phyloP scores from a whole-genome alignment of 2,888 invertebrate species.

The Patella ulyssiponensis region DNA sequence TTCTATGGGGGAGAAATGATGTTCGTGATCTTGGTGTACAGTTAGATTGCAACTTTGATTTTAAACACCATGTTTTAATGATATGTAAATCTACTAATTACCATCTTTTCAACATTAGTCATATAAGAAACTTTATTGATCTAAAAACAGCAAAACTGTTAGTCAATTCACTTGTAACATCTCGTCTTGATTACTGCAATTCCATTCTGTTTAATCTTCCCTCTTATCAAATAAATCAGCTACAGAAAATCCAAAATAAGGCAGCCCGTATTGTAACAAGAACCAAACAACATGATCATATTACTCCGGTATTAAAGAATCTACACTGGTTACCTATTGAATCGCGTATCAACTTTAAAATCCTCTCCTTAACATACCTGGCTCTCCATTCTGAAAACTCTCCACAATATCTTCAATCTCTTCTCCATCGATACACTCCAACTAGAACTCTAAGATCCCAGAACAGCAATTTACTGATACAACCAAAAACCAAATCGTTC shows the following conservation, averaged over 20 bases:
- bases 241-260: slow-evolving; percentile 18
- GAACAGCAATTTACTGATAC: no score
- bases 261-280: slow-evolving; percentile 17
- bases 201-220: background rate
- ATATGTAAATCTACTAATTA: no score
- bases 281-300: slow-evolving; percentile 4
- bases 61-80: slow-evolving; percentile 3
- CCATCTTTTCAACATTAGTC: slow-evolving; percentile 15
- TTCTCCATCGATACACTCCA: no score
- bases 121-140: background rate
- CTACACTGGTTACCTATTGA: slow-evolving; percentile 17
- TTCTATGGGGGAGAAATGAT: background rate
- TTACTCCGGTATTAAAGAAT: slow-evolving; percentile 11
- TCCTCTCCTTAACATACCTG: no score
- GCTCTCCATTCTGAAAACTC: no score
- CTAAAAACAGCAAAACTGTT: slow-evolving; percentile 2
- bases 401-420: no score
- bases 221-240: background rate
- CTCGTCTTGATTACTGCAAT: slow-evolving; percentile 10
- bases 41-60: slow-evolving; percentile 7
- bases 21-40: no score
- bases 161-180: slow-evolving; percentile 6
- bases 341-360: background rate
- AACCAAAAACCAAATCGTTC: no score
- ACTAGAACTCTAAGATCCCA: no score